Conservation (phyloP, 2,113 vertebrate species). For the Argyrosomus japonicus region DNA sequence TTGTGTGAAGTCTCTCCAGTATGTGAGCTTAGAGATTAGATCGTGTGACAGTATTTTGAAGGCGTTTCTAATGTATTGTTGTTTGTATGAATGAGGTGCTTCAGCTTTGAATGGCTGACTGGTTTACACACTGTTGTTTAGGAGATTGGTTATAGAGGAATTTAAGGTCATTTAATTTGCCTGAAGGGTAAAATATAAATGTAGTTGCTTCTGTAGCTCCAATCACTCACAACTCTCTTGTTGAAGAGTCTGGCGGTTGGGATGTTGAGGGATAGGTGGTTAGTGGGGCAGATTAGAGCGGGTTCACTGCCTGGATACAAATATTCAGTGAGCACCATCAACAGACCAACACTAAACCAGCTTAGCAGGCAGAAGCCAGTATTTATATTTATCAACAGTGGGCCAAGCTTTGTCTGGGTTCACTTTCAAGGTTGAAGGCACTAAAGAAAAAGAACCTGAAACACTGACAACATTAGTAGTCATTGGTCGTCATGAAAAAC, state of each 20-base stretch:
- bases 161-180: neutral
- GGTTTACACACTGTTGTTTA: neutral
- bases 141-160: neutral
- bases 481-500: neutral
- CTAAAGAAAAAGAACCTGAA: neutral
- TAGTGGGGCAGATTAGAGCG: slow-evolving; percentile 38
- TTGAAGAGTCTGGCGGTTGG: slow-evolving; percentile 18
- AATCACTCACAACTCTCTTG: neutral
- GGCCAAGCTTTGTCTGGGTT: slow-evolving; percentile 16
- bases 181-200: neutral
- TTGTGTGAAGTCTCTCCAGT: neutral
- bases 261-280: slow-evolving; percentile 5
- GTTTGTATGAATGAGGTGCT: neutral
- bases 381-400: slow-evolving; percentile 27
- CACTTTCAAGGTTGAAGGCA: slow-evolving; percentile 3
- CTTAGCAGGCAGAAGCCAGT: slow-evolving; percentile 26
- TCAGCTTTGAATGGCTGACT: neutral
- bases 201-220: neutral
- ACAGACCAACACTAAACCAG: slow-evolving; percentile 40
- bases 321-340: slow-evolving; percentile 26
- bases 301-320: slow-evolving; percentile 35
- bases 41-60: neutral
- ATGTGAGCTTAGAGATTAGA: neutral
- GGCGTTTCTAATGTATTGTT: neutral
- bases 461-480: neutral